A percentile compares a stretch with the other conserved stretches of the same genome.
Evolutionary conservation across 2,888 invertebrate genomes (phyloP).

Genomic region (Hipparchia sbordonii): DNA sequence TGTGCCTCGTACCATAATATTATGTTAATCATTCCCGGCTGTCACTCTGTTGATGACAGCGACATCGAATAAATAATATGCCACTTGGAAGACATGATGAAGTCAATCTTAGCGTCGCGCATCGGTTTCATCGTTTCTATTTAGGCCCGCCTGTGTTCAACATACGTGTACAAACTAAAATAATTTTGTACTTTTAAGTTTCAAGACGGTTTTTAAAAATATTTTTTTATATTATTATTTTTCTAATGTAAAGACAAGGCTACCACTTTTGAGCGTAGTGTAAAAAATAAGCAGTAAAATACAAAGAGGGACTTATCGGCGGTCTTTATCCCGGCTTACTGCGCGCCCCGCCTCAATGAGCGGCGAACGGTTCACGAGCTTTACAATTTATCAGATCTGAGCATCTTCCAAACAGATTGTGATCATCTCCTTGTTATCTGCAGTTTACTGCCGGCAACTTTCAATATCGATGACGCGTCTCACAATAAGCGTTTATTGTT

Average conservation of each 20-base stretch:
- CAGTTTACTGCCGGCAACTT: slow-evolving; percentile 7
- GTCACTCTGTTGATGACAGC: too few relatives aligned
- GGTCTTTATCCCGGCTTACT: not conserved
- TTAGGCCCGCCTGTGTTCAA: too few relatives aligned
- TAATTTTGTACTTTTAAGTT: too few relatives aligned
- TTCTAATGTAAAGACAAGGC: not conserved
- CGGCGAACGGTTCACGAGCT: slow-evolving; percentile 8
- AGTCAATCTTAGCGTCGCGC: too few relatives aligned
- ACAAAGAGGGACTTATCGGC: slow-evolving; percentile 14
- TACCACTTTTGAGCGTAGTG: not conserved
- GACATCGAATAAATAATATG: too few relatives aligned
- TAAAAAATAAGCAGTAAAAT: slow-evolving; percentile 19
- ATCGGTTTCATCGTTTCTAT: too few relatives aligned
- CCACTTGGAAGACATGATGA: too few relatives aligned
- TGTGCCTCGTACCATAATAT: too few relatives aligned
- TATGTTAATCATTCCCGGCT: too few relatives aligned
- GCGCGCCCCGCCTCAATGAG: not conserved
- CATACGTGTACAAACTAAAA: too few relatives aligned
- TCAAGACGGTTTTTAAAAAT: too few relatives aligned
- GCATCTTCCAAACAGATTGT: not conserved
- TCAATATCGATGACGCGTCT: not conserved
- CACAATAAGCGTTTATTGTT: not conserved
- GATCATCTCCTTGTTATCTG: not conserved
- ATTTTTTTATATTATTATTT: too few relatives aligned
- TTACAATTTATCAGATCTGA: slow-evolving; percentile 14